Evolutionary conservation across 2,113 vertebrate species (phyloP).

Genomic region (Gasterosteus nipponicus): DNA sequence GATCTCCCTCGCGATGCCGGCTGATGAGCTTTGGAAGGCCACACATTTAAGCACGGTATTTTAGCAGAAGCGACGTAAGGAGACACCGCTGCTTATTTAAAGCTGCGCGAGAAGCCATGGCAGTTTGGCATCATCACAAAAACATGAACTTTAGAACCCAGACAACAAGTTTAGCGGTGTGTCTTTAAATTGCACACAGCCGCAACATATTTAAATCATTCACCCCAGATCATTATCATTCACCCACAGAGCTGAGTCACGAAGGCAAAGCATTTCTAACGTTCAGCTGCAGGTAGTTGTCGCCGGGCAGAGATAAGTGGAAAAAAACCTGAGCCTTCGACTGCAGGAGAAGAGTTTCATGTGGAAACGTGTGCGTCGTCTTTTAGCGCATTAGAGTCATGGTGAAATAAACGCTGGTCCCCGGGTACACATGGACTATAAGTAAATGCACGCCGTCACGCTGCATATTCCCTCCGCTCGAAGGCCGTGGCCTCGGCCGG

Average conservation of each 20-base stretch:
- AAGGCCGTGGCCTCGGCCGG: too few relatives aligned
- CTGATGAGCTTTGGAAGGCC: conserved; percentile 24
- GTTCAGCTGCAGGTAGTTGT: too few relatives aligned
- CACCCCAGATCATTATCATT: background rate
- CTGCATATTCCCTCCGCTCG: too few relatives aligned
- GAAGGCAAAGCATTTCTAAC: conserved; percentile 2
- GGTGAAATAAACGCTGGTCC: too few relatives aligned
- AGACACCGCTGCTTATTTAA: conserved; percentile 2
- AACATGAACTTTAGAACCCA: conserved; percentile 3
- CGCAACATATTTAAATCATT: background rate
- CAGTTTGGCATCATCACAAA: conserved; percentile 5
- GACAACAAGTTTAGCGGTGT: background rate
- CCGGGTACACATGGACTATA: too few relatives aligned
- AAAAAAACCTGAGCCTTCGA: too few relatives aligned
- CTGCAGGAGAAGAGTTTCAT: too few relatives aligned
- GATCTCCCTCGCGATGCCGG: background rate
- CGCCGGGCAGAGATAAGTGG: too few relatives aligned
- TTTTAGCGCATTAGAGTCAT: too few relatives aligned
- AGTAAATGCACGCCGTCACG: too few relatives aligned
- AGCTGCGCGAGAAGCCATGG: background rate
- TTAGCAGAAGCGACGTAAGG: background rate
- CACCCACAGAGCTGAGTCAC: too few relatives aligned
- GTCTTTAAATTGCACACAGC: background rate
- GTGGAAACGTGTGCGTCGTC: too few relatives aligned
- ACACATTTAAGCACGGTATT: background rate